A percentile compares a stretch with the other conserved stretches of the same genome.
These are phyloP conservation scores for Proteles cristata DNA, from an alignment of 2,113 vertebrate genomes.

Conservation along the genomic window DNA sequence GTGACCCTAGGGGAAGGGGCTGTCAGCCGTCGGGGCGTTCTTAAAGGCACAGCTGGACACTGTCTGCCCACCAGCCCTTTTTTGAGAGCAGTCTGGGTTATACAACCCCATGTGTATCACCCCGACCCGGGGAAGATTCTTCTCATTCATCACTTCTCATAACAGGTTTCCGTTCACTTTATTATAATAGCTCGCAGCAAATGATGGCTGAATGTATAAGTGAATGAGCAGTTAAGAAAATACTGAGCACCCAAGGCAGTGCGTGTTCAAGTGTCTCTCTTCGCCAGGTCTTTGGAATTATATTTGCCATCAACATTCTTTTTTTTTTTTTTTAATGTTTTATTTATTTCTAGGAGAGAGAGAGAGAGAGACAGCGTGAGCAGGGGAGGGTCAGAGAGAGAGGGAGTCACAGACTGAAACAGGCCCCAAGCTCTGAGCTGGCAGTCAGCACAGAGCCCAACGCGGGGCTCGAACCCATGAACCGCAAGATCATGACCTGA, in stretches of 20 bases:
- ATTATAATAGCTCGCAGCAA: background rate
- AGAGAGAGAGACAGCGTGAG: no score
- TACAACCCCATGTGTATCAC: no score
- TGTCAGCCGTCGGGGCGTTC: background rate
- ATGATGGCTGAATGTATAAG: background rate
- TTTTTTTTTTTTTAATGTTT: no score
- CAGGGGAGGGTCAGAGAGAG: no score
- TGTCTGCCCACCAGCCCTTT: background rate
- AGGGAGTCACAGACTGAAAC: no score
- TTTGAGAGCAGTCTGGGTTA: background rate
- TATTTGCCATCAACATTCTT: background rate
- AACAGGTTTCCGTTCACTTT: background rate
- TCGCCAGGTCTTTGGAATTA: background rate
- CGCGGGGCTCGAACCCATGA: no score
- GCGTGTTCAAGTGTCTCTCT: background rate
- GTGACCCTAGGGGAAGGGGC: background rate
- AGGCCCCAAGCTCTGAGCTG: no score
- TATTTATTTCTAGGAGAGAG: no score
- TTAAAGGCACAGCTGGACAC: background rate
- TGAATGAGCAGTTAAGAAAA: background rate
- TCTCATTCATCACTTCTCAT: background rate
- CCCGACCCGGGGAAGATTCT: background rate
- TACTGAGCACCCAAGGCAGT: background rate
- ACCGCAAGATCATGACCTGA: no score
- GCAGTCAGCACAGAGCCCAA: no score